phyloP scores from a whole-genome alignment of 92 coral and sea anemone species.

The Pocillopora meandrina region DNA sequence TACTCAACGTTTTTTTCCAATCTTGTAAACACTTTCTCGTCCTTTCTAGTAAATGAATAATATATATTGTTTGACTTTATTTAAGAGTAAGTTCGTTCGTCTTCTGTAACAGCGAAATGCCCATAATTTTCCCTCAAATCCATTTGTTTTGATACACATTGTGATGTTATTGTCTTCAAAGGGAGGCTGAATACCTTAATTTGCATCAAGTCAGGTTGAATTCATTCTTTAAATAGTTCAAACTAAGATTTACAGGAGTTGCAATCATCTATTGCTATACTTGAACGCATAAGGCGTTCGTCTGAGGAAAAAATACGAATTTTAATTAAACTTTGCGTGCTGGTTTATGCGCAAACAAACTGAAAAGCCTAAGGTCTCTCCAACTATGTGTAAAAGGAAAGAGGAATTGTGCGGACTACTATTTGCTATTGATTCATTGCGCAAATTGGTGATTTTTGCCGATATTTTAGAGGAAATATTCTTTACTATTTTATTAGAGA shows the following conservation, averaged over 20 bases:
- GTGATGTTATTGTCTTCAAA: neutral
- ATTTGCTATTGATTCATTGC: neutral
- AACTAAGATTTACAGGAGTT: neutral
- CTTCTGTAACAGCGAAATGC: neutral
- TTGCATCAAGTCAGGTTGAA: neutral
- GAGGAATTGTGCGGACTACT: no score
- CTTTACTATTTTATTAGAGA: neutral
- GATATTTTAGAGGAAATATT: neutral
- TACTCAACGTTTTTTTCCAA: no score
- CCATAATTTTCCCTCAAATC: neutral
- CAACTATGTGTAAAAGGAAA: neutral
- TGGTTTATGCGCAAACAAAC: neutral
- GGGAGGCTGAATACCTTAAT: neutral
- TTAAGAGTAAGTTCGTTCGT: neutral
- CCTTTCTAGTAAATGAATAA: constrained; percentile 1
- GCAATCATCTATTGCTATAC: neutral
- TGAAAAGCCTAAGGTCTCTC: neutral
- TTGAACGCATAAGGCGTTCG: neutral
- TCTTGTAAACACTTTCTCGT: neutral
- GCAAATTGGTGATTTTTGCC: neutral
- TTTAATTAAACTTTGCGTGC: neutral
- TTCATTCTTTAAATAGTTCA: neutral
- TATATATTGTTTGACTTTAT: neutral
- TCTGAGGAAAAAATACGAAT: neutral
- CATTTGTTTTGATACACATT: neutral